Conservation (phyloP, 2,888 invertebrate species). For the Rhamnusium bicolor region DNA sequence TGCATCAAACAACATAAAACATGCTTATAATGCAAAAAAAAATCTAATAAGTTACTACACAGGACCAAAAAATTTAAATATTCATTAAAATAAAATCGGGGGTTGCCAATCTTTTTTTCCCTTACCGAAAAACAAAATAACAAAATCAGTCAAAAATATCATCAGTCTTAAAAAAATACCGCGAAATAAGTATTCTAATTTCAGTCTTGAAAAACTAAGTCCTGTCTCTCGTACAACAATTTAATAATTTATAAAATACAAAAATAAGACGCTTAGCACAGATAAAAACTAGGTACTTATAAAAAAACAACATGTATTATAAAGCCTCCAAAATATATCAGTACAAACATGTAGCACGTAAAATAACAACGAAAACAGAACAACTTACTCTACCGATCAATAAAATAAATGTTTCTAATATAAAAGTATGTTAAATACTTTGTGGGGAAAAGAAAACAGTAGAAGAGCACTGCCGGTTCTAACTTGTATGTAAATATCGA, state of each 20-base stretch:
- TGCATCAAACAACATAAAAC: constrained; percentile 72
- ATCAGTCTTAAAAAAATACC: constrained; percentile 68
- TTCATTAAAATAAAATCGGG: constrained; percentile 60
- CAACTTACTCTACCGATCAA: constrained; percentile 15
- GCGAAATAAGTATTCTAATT: constrained; percentile 61
- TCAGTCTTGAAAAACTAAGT: constrained; percentile 64
- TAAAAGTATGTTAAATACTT: background rate
- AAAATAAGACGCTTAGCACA: constrained; percentile 51
- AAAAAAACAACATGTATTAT: constrained; percentile 49
- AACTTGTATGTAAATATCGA: background rate
- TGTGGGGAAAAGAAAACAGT: background rate
- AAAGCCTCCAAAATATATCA: constrained; percentile 53
- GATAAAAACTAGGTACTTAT: constrained; percentile 49
- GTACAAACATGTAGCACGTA: constrained; percentile 48
- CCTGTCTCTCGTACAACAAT: constrained; percentile 65
- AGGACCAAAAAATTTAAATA: constrained; percentile 61
- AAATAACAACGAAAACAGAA: constrained; percentile 35
- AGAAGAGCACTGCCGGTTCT: constrained; percentile 3
- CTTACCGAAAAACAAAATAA: constrained; percentile 49
- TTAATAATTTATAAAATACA: constrained; percentile 56
- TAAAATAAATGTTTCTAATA: constrained; percentile 3
- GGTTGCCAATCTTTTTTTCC: constrained; percentile 70
- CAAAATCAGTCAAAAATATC: constrained; percentile 71
- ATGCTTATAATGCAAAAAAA: constrained; percentile 71
- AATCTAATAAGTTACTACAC: constrained; percentile 64